Percentiles rank a stretch among this genome's conserved stretches.
Evolutionary conservation across 2,797 vertebrate species (phyloP).

Genomic region (Streptopelia turtur): DNA sequence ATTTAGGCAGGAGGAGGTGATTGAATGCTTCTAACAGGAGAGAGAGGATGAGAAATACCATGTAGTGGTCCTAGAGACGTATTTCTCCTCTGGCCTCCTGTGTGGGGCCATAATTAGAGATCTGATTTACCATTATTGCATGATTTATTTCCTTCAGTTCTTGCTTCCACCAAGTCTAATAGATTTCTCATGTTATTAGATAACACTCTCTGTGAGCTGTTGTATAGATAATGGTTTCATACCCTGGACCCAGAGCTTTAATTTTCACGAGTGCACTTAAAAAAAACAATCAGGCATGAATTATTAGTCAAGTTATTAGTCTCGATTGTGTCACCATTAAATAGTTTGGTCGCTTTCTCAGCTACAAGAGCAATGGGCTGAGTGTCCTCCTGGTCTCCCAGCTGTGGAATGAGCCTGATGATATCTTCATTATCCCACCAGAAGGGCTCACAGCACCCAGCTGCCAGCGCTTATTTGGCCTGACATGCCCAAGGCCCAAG

Average conservation of each 20-base stretch:
- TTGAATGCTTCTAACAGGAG: neutral
- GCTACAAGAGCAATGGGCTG: neutral
- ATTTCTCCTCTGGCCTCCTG: neutral
- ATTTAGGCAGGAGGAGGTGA: neutral
- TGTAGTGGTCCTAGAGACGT: neutral
- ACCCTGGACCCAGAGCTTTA: constrained; percentile 34
- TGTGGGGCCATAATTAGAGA: constrained; percentile 48
- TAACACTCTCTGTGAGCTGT: constrained; percentile 23
- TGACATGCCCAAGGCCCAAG: neutral
- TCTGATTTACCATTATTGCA: constrained; percentile 53
- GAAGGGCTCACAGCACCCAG: neutral
- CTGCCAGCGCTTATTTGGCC: neutral
- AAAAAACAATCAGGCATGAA: constrained; percentile 52
- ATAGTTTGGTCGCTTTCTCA: constrained; percentile 23
- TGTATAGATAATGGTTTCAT: constrained; percentile 57
- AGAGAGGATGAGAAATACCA: neutral
- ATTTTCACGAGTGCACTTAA: constrained; percentile 68
- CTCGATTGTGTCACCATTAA: constrained; percentile 30
- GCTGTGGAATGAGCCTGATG: neutral
- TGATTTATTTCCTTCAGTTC: constrained; percentile 68
- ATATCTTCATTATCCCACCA: neutral
- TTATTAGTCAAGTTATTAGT: constrained; percentile 63
- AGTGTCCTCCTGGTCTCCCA: neutral
- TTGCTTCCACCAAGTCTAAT: constrained; percentile 39
- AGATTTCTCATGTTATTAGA: constrained; percentile 58